These are phyloP conservation scores for Cephus pulcher DNA, from an alignment of 2,888 invertebrate genomes.

Conservation along the genomic window DNA sequence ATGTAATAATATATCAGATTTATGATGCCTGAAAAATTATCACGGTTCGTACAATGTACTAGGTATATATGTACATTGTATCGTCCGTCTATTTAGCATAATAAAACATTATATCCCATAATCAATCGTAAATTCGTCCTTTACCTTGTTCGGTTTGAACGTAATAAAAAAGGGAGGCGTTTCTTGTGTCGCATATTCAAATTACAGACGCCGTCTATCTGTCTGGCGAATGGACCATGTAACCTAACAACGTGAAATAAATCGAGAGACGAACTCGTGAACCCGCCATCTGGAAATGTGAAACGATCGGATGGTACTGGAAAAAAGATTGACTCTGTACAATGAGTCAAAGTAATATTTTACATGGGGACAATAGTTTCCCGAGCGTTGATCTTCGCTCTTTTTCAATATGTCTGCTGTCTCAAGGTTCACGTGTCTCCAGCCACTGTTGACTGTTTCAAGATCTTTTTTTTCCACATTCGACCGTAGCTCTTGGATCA, in stretches of 20 bases:
- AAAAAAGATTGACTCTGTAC: not conserved
- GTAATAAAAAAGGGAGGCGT: not conserved
- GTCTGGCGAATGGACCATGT: not conserved
- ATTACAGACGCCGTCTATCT: not conserved
- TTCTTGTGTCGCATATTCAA: not conserved
- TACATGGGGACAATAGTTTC: not conserved
- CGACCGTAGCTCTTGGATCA: not conserved
- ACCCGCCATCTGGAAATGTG: conserved; percentile 3
- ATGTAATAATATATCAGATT: not conserved
- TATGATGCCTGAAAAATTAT: not conserved
- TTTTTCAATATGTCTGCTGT: not conserved
- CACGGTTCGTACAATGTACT: not conserved
- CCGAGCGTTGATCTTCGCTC: not conserved
- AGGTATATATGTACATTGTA: not conserved
- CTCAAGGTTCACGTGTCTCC: not conserved
- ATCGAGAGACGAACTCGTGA: conserved; percentile 3
- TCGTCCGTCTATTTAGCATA: not conserved
- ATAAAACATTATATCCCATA: not conserved
- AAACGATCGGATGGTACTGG: not conserved
- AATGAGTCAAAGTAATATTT: not conserved
- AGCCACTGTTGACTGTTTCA: not conserved
- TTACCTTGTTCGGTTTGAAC: not conserved
- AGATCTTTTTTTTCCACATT: not conserved
- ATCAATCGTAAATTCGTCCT: not conserved
- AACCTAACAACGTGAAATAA: not conserved